Base-by-base conservation (phyloP, 2,888 invertebrate species). In the Diplazon laetatorius region DNA sequence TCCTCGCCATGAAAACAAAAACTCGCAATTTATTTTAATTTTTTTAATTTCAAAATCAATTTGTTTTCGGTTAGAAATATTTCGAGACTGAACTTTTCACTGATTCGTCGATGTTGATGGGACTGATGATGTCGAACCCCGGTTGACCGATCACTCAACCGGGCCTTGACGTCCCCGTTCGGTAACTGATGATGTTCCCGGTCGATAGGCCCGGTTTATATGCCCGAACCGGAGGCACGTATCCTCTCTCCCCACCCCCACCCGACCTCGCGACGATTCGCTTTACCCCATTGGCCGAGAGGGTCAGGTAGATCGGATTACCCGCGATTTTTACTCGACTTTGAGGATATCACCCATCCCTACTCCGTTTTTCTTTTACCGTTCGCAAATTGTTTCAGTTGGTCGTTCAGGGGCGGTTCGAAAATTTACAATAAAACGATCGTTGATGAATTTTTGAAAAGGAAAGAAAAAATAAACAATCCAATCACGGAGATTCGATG, bases 151-250 rank as follows among this genome's bases (percentile, higher is more conserved):
- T 52, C 25, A 37, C 37, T 50, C 65, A 65, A 62, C 59, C 73
- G 46, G 62, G 10, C 30, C 3, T 14, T 14, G 37, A 30, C 65
- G 78, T 76, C 78, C 57, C 80, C 80, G 79, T 70, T 82, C 66
- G 72, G 20, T 60, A 48, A 84, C 82, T 83, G 79, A 82, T 82
- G 80, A 82, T 73, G 80, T 79, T 80, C 59, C 46, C 42, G 75
- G 66, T 62, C 37, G 66, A 48, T 57, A 20, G 52, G 77, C 74
- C 63, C 9, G 35, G 70, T 80, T 84, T 85, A 85, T 85, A 82
- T 59, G 62, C 62, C 12, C 46, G 55, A 60, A 57, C 48, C 70
- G 59, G 14, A 10, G 46, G 37, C n/a, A 22, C 50, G 8, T n/a
- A 18, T 42, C 76, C 44, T n/a, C n/a, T n/a, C n/a, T n/a, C n/a